Base-by-base conservation (phyloP, 2,888 invertebrate genomes). In the Sarcophaga caerulescens region DNA sequence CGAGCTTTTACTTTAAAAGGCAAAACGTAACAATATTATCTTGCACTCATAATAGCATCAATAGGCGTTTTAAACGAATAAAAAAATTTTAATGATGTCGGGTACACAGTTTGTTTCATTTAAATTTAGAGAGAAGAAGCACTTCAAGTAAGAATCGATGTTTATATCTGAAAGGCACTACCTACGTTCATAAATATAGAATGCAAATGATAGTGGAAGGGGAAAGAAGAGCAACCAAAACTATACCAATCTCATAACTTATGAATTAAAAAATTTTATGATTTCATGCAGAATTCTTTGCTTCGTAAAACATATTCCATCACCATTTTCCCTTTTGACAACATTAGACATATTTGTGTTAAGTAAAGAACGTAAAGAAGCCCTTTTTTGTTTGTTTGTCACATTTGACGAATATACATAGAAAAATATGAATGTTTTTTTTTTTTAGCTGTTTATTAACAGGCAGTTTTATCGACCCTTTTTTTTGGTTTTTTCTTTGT, bases 221-320 rank as follows among this genome's bases (percentile, higher is more conserved):
- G 35, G 8, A 0, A 8, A 35, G 8, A 10, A 8, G 8, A 10
- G 2, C 11, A 70, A 66, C 25, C 21, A 78, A 52, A 25, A 63
- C 78, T 44, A 52, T 57, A 44, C 14, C 78, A 63, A 21, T 19
- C 57, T 79, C 78, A 79, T 79, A 65, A 70, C 60, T 79, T 79
- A 78, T 79, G 63, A 52, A 71, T 79, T 70, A 71, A 71, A 77
- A 68, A 70, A 78, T 21, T 60, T 60, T 60, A 60, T 60, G 21
- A 60, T 25, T 47, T 19, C 14, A 25, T 44, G 19, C 21, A 44
- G 25, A 35, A 11, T 68, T 19, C 45, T 19, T 21, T 14, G 12
- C 47, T 35, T 35, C 4, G 25, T 25, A 25, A 25, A 25, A 59
- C 60, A 60, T 19, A 60, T 60, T 47, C 47, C n/a, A 60, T 60